These are phyloP conservation scores for Drosophila obscura DNA, from an alignment of 1,140 invertebrate species.

Conservation along the genomic window DNA sequence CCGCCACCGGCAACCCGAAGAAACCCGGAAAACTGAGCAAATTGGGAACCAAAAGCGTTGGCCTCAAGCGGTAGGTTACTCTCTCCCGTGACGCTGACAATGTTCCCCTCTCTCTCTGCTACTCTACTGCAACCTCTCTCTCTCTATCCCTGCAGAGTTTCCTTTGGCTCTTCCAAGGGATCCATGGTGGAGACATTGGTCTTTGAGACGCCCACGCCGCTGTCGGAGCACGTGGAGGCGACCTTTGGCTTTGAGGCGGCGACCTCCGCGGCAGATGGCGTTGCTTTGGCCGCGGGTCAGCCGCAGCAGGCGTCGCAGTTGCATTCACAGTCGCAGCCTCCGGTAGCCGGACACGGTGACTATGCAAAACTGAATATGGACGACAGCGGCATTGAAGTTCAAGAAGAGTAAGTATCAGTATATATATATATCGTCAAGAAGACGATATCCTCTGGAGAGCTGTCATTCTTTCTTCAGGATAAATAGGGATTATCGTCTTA, in stretches of 20 bases:
- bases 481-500: no score
- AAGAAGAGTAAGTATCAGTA: conserved; percentile 86
- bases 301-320: conserved; percentile 31
- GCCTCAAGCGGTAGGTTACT: conserved; percentile 63
- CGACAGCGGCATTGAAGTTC: conserved; percentile 83
- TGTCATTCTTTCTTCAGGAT: no score
- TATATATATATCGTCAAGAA: no score
- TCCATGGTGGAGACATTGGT: conserved; percentile 97
- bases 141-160: conserved; percentile 88
- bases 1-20: conserved; percentile 39
- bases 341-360: conserved; percentile 51
- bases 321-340: conserved; percentile 49
- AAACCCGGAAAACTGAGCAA: conserved; percentile 73
- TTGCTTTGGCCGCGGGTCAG: conserved; percentile 56
- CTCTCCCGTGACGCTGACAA: background rate
- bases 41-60: conserved; percentile 73
- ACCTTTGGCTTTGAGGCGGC: conserved; percentile 75
- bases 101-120: background rate
- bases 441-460: no score
- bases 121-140: background rate
- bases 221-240: conserved; percentile 88
- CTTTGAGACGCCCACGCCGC: conserved; percentile 91
- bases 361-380: conserved; percentile 72
- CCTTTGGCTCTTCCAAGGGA: conserved; percentile 95
- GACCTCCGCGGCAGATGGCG: conserved; percentile 71